Evolutionary conservation across 2,797 vertebrate genomes (phyloP), one percentile per base, ranked within the genome.

Genomic region (Potorous gilbertii): DNA sequence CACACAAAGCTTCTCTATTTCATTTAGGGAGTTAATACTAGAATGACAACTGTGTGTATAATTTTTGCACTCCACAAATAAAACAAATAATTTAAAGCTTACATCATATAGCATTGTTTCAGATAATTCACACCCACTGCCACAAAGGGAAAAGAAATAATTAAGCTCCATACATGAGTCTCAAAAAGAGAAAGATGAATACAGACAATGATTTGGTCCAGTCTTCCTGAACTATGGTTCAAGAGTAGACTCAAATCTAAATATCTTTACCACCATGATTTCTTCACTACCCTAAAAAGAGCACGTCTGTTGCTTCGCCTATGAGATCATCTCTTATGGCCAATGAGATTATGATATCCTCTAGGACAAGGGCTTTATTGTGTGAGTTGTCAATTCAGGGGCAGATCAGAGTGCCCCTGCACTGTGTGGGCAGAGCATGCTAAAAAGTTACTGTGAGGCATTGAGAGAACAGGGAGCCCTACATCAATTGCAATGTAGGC

Each of bases 151-250:
- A 57, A 54, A n/a, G 87, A 31, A 50, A 40, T 66, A n/a, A 54
- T 31, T 52, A 92, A 91, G 54, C 12, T 11, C 55, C 27, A 1
- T 8, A 29, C 46, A 18, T 50, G 11, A 0, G 54, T 90, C 5
- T 40, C 74, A 50, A 0, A 1, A 21, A 24, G 31, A 54, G 4
- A 8, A 13, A 31, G n/a, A 0, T 6, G 4, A 13, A 54, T n/a
- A 91, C 56, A 40, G 31, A 56, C 11, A 12, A 40, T 28, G 54
- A 92, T 55, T 18, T 3, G 29, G 16, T 66, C 29, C 0, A 29
- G 40, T 28, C 56, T 74, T n/a, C 29, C 54, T 1, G 34, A 91
- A 50, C 12, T 2, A 18, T 34, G 50, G 55, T 31, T 46, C 29
- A 0, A 40, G 5, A 9, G 55, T 54, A 91, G 40, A 54, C 50